A percentile compares a stretch with the other conserved stretches of the same genome.
Conservation (phyloP, 2,113 vertebrate genomes). For the Colius striatus region DNA sequence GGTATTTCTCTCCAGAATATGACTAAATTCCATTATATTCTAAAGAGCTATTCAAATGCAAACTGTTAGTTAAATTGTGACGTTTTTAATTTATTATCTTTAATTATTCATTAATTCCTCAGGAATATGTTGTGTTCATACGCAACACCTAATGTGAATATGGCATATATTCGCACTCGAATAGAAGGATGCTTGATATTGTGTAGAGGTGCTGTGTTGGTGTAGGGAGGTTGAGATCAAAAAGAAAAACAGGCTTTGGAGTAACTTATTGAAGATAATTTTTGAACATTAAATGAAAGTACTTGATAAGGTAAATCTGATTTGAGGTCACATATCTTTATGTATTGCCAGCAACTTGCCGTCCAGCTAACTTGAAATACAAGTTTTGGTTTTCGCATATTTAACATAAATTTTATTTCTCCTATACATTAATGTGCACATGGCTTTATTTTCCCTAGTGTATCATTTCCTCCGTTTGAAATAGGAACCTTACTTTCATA, state of each 20-base stretch:
- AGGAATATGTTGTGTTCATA: background rate
- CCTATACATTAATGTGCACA: background rate
- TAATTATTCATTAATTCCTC: background rate
- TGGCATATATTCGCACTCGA: background rate
- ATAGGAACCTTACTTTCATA: background rate
- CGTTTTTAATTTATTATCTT: background rate
- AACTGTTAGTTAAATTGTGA: background rate
- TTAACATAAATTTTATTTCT: background rate
- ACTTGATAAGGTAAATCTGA: background rate
- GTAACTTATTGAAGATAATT: background rate
- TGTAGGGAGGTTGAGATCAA: background rate
- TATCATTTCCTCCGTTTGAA: background rate
- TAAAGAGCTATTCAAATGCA: background rate
- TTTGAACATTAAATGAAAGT: background rate
- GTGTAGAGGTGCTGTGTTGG: background rate
- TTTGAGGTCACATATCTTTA: background rate
- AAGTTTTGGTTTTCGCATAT: background rate
- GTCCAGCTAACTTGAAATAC: background rate
- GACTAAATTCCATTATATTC: background rate
- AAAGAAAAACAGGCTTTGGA: background rate
- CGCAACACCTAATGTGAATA: background rate
- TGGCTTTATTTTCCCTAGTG: background rate
- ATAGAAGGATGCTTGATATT: background rate
- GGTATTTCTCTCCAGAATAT: background rate
- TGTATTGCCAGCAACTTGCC: background rate